Conservation (phyloP, 1,140 invertebrate genomes). For the Lasaia peninsularis region DNA sequence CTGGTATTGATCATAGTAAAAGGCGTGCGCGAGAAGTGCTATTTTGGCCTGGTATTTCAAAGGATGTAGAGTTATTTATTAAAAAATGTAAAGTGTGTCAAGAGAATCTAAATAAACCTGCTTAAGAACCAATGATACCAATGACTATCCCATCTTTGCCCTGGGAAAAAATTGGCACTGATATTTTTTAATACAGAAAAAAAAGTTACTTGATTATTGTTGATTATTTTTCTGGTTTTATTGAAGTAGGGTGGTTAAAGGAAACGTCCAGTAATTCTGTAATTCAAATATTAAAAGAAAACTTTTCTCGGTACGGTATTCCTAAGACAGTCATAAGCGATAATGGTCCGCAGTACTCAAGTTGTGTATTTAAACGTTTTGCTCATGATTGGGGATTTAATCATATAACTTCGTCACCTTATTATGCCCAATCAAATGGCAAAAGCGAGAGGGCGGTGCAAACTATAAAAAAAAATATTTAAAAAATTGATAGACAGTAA, state of each 20-base stretch:
- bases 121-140: conserved; percentile 19
- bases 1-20: conserved; percentile 48
- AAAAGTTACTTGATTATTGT: conserved; percentile 14
- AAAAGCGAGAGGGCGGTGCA: too few species aligned
- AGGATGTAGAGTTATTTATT: conserved; percentile 33
- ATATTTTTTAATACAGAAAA: conserved; percentile 26
- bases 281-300: conserved; percentile 15
- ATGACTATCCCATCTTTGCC: conserved; percentile 18
- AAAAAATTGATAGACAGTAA: conserved; percentile 1
- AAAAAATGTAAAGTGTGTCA: conserved; percentile 23
- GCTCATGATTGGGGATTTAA: too few species aligned
- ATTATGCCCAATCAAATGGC: too few species aligned
- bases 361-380: too few species aligned
- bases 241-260: conserved; percentile 7
- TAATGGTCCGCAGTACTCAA: too few species aligned
- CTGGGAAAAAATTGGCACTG: conserved; percentile 16
- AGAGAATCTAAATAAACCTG: conserved; percentile 17
- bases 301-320: conserved; percentile 2
- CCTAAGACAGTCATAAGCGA: too few species aligned
- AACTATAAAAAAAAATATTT: background rate
- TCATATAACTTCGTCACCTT: too few species aligned
- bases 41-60: conserved; percentile 46
- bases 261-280: background rate
- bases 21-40: conserved; percentile 42
- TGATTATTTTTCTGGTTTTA: conserved; percentile 17